Conservation (phyloP, 2,888 invertebrate genomes). For the Crematogaster levior region DNA sequence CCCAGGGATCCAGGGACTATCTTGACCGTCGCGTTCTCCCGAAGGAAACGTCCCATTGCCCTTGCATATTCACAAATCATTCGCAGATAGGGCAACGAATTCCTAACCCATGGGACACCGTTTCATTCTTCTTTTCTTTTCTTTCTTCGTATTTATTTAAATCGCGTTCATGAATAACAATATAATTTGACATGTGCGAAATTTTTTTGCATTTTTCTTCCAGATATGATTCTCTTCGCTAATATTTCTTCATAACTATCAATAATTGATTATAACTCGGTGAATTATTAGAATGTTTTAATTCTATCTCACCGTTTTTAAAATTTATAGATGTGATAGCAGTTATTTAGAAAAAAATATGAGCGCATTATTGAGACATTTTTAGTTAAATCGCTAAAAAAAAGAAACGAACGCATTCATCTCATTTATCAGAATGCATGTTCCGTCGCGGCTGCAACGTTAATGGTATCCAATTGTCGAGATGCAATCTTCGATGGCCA, state of each 20-base stretch:
- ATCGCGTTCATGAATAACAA: slow-evolving; percentile 51
- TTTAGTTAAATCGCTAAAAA: background rate
- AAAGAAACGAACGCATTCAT: background rate
- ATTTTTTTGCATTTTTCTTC: background rate
- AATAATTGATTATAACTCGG: background rate
- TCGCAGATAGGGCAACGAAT: slow-evolving; percentile 79
- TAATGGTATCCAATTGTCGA: slow-evolving; percentile 72
- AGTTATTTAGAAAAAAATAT: background rate
- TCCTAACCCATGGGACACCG: slow-evolving; percentile 76
- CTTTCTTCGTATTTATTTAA: slow-evolving; percentile 64
- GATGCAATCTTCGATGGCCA: slow-evolving; percentile 74
- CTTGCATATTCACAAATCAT: slow-evolving; percentile 86
- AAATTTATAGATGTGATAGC: background rate
- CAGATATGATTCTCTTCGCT: background rate
- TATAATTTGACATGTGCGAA: background rate
- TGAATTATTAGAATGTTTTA: background rate
- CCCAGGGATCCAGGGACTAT: slow-evolving; percentile 82
- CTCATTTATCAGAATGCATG: slow-evolving; percentile 29
- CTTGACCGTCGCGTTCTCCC: slow-evolving; percentile 83
- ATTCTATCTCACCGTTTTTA: background rate
- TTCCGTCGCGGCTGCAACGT: slow-evolving; percentile 49
- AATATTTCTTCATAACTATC: background rate
- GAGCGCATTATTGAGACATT: background rate
- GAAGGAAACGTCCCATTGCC: slow-evolving; percentile 82
- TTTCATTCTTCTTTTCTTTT: slow-evolving; percentile 48